phyloP scores from a whole-genome alignment of 2,797 vertebrate species.

The Diplodus puntazzo region DNA sequence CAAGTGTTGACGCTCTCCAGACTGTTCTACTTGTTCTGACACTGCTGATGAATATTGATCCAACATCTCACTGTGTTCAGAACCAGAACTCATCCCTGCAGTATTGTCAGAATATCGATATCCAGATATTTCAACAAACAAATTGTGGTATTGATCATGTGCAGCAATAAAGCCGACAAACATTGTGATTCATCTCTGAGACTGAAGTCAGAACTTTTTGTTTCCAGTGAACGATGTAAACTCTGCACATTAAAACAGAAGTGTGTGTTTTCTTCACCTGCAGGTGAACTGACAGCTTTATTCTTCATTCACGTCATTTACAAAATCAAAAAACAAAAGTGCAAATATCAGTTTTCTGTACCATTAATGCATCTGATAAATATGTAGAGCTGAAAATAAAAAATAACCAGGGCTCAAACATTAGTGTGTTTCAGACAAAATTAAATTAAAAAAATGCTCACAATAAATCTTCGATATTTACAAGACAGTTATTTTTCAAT shows the following conservation, averaged over 20 bases:
- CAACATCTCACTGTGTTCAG: too few relatives aligned
- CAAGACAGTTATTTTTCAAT: conserved; percentile 15
- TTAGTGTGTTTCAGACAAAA: conserved; percentile 45
- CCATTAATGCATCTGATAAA: conserved; percentile 34
- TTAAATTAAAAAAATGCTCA: conserved; percentile 21
- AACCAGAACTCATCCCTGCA: too few relatives aligned
- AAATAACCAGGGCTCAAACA: not conserved
- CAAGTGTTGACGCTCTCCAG: too few relatives aligned
- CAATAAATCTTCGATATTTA: conserved; percentile 33
- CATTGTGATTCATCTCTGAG: too few relatives aligned
- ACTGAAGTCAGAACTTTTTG: too few relatives aligned
- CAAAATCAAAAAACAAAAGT: conserved; percentile 50
- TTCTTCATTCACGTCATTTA: conserved; percentile 51
- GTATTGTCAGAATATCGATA: too few relatives aligned
- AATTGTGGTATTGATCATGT: too few relatives aligned
- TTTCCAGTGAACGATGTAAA: not conserved
- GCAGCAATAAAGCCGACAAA: too few relatives aligned
- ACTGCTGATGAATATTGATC: too few relatives aligned
- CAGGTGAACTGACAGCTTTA: conserved; percentile 34
- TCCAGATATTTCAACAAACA: too few relatives aligned
- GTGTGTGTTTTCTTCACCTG: not conserved
- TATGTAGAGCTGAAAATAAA: conserved; percentile 25
- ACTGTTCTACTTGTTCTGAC: too few relatives aligned
- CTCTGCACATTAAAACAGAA: not conserved
- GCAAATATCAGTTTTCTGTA: conserved; percentile 46